phyloP scores from a whole-genome alignment of 2,113 vertebrate genomes.

The Malurus melanocephalus region DNA sequence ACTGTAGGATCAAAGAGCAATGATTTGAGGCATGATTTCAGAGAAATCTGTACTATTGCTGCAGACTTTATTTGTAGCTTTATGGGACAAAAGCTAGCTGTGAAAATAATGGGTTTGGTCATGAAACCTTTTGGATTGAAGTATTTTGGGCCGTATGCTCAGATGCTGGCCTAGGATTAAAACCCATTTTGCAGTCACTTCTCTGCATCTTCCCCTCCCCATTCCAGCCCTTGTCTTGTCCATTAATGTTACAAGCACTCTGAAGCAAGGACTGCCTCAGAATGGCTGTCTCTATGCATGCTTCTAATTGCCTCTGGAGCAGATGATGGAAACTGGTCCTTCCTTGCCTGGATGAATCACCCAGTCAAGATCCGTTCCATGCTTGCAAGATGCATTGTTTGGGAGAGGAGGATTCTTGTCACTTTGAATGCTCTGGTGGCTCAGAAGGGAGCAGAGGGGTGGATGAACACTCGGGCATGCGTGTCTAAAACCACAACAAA shows the following conservation, averaged over 20 bases:
- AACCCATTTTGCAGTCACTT: background rate
- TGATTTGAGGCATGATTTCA: background rate
- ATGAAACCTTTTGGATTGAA: background rate
- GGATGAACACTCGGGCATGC: background rate
- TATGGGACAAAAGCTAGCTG: background rate
- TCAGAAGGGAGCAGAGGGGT: background rate
- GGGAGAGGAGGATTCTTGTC: conserved; percentile 27
- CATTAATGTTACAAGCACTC: background rate
- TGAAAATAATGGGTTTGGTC: background rate
- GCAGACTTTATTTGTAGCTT: background rate
- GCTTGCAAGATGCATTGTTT: background rate
- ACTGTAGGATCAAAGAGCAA: background rate
- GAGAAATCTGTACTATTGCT: background rate
- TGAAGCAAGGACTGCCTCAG: background rate
- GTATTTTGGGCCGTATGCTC: background rate
- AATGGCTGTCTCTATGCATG: background rate
- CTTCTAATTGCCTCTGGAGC: conserved; percentile 28
- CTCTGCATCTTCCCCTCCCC: background rate
- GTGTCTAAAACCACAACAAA: conserved; percentile 18
- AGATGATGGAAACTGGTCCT: background rate
- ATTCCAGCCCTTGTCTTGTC: background rate
- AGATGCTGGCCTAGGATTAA: background rate
- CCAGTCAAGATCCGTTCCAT: background rate
- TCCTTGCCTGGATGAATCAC: conserved; percentile 14
- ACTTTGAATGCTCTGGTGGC: conserved; percentile 5